A percentile compares a stretch with the other conserved stretches of the same genome.
These are phyloP conservation scores for Morpho deidamia DNA, from an alignment of 2,888 invertebrate species.

Conservation along the genomic window DNA sequence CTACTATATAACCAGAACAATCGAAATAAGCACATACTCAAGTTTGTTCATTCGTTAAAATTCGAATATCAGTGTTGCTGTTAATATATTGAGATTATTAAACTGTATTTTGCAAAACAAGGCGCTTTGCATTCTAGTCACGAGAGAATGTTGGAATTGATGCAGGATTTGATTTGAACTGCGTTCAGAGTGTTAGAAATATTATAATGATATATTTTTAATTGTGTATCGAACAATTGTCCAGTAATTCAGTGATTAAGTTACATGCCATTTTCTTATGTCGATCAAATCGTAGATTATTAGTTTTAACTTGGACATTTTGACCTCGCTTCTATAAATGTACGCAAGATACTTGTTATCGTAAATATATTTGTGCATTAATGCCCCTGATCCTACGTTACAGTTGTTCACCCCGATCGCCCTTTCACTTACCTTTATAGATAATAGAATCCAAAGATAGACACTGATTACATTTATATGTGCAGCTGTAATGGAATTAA, in stretches of 20 bases:
- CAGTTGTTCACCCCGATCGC: constrained; percentile 10
- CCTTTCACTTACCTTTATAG: constrained; percentile 36
- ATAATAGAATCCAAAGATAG: constrained; percentile 68
- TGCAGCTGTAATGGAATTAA: constrained; percentile 58
- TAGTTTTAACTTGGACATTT: constrained; percentile 7
- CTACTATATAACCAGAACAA: no score
- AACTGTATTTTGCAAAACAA: neutral
- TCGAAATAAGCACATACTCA: no score
- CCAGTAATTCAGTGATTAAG: constrained; percentile 15
- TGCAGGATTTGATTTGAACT: constrained; percentile 32
- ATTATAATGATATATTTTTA: constrained; percentile 27
- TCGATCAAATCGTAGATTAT: constrained; percentile 17
- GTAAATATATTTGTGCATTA: constrained; percentile 11
- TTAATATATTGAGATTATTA: no score
- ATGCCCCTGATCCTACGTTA: constrained; percentile 3
- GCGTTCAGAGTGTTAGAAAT: constrained; percentile 40
- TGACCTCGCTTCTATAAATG: constrained; percentile 19
- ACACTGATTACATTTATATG: constrained; percentile 42
- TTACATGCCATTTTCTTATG: constrained; percentile 13
- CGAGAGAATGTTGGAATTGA: constrained; percentile 22
- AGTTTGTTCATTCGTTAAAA: no score
- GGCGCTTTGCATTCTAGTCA: constrained; percentile 32
- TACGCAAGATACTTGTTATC: constrained; percentile 12
- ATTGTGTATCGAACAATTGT: constrained; percentile 29
- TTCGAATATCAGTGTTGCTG: no score